A percentile compares a stretch with the other conserved stretches of the same genome.
These are phyloP conservation scores for Lophotriccus pileatus DNA, from an alignment of 2,797 vertebrate species.

Conservation along the genomic window DNA sequence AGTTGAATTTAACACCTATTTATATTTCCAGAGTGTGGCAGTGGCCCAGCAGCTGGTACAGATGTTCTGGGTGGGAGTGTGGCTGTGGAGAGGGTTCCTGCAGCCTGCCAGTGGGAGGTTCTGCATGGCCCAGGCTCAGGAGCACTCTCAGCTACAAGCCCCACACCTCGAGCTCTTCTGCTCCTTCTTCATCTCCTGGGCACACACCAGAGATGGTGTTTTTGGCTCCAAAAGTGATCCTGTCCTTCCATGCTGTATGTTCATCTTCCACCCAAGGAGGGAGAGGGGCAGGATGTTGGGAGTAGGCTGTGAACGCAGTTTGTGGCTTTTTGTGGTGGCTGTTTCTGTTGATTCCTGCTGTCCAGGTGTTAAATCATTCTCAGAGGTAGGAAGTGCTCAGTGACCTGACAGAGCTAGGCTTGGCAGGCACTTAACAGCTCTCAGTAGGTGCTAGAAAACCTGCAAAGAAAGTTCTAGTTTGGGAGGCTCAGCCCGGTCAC, in stretches of 20 bases:
- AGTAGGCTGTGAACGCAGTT: not conserved
- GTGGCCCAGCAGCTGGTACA: constrained; percentile 12
- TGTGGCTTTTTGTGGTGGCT: not conserved
- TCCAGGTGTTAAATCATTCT: not conserved
- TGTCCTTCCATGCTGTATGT: not conserved
- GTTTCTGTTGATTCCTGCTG: not conserved
- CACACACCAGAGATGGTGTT: not conserved
- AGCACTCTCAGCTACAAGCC: not conserved
- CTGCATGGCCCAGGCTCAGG: not conserved
- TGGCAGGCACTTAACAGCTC: not conserved
- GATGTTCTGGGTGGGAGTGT: constrained; percentile 28
- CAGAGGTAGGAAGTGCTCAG: not conserved
- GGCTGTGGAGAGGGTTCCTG: not conserved
- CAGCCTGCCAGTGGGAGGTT: not conserved
- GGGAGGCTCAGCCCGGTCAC: not conserved
- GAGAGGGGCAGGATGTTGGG: not conserved
- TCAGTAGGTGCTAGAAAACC: not conserved
- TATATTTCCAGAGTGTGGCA: constrained; percentile 34
- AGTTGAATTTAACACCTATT: constrained; percentile 47
- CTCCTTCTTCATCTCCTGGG: not conserved
- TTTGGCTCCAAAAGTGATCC: not conserved
- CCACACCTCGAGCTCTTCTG: not conserved
- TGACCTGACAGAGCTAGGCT: not conserved
- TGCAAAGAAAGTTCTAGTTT: not conserved
- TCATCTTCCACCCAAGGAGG: not conserved